phyloP scores from a whole-genome alignment of 2,797 vertebrate species.

The Phrynocephalus vlangalii region DNA sequence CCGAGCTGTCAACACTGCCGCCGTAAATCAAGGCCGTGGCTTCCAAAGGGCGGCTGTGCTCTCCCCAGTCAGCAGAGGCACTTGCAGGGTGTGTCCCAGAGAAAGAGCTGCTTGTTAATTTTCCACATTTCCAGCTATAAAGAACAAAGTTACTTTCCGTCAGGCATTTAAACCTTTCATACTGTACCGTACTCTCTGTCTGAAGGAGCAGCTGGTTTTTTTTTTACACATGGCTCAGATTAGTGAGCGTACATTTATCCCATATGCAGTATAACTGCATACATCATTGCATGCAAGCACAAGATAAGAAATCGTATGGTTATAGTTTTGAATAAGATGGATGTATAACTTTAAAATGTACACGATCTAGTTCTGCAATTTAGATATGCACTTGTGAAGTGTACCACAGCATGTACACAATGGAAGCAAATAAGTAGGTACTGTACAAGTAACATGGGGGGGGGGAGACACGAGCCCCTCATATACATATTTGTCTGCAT shows the following conservation, averaged over 20 bases:
- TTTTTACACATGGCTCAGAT: conserved; percentile 17
- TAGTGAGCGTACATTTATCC: background rate
- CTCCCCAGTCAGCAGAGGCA: conserved; percentile 23
- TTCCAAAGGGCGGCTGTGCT: conserved; percentile 32
- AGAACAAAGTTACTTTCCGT: conserved; percentile 58
- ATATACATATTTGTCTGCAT: background rate
- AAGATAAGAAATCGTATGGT: conserved; percentile 10
- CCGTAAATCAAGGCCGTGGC: conserved; percentile 84
- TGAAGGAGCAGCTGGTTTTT: conserved; percentile 40
- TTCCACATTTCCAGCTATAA: conserved; percentile 53
- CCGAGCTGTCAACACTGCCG: conserved; percentile 83
- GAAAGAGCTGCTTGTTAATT: conserved; percentile 58
- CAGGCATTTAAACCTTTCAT: conserved; percentile 40
- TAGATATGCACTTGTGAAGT: background rate
- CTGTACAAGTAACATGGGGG: too few relatives aligned
- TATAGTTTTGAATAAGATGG: background rate
- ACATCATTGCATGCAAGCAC: background rate
- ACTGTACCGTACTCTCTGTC: conserved; percentile 39
- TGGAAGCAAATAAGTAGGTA: background rate
- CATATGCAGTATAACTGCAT: background rate
- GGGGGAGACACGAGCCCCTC: background rate
- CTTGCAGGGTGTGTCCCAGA: conserved; percentile 44
- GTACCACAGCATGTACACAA: too few relatives aligned
- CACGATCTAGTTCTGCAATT: background rate
- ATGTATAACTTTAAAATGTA: background rate